Conservation (phyloP, 2,888 invertebrate genomes). For the Dolomedes plantarius region DNA sequence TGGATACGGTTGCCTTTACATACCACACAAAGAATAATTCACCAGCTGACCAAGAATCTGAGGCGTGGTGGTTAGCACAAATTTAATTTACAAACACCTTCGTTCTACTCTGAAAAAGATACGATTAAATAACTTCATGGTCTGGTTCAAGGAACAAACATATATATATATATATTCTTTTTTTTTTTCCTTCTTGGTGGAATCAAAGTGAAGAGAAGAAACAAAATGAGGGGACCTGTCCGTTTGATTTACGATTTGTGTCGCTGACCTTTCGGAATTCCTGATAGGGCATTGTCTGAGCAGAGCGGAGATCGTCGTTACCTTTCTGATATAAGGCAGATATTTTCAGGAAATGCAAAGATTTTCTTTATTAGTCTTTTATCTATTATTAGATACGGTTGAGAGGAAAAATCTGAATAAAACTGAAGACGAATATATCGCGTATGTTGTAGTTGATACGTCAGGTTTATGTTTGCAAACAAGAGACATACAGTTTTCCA, state of each 20-base stretch:
- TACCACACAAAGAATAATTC: background rate
- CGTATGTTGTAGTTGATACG: no score
- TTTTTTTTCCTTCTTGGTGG: background rate
- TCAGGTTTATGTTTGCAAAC: no score
- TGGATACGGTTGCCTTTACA: background rate
- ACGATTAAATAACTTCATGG: slow-evolving; percentile 20
- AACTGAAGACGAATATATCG: no score
- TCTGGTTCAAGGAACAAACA: slow-evolving; percentile 26
- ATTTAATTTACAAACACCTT: slow-evolving; percentile 40
- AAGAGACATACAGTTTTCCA: no score
- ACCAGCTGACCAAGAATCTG: background rate
- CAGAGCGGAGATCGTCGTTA: background rate
- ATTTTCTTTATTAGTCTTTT: background rate
- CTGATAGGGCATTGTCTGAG: background rate
- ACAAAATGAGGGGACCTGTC: background rate
- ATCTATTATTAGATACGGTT: background rate
- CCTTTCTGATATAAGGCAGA: background rate
- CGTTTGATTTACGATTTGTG: slow-evolving; percentile 22
- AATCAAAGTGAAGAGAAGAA: background rate
- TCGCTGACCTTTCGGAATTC: slow-evolving; percentile 36
- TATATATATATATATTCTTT: no score
- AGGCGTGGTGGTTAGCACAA: slow-evolving; percentile 36
- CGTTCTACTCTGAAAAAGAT: slow-evolving; percentile 22
- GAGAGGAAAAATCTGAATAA: no score
- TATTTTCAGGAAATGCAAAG: background rate